A percentile compares a stretch with the other conserved stretches of the same genome.
Evolutionary conservation across 2,113 vertebrate species (phyloP).

Genomic region (Craseonycteris thonglongyai): DNA sequence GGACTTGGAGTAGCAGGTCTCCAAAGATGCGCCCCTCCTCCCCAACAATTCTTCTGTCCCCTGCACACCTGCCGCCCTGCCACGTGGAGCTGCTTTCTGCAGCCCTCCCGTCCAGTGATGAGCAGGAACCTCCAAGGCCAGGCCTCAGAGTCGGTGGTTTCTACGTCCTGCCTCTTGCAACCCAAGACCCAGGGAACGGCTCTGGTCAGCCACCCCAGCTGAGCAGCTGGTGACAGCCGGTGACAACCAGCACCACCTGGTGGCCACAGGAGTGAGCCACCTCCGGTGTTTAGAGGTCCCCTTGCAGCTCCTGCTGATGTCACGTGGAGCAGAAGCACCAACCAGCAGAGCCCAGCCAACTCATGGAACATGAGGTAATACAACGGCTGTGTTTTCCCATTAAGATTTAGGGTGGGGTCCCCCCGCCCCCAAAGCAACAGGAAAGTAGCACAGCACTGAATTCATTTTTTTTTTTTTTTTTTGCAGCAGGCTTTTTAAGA

Average conservation of each 20-base stretch:
- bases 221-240: neutral
- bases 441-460: neutral
- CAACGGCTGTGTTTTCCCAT: no score
- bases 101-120: neutral
- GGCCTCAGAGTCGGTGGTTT: neutral
- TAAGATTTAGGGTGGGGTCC: no score
- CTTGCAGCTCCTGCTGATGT: neutral
- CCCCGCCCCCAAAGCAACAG: neutral
- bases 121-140: neutral
- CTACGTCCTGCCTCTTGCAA: neutral
- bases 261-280: rapidly evolving
- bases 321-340: rapidly evolving
- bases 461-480: neutral
- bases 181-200: neutral
- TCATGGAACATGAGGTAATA: neutral
- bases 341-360: neutral
- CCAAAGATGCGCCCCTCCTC: rapidly evolving
- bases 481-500: neutral
- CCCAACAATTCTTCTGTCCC: rapidly evolving
- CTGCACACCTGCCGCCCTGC: rapidly evolving
- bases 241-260: rapidly evolving
- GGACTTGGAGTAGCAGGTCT: neutral
- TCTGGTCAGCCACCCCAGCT: neutral
- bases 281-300: rapidly evolving
- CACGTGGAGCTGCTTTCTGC: rapidly evolving